Evolutionary conservation across 2,888 invertebrate genomes (phyloP).

Genomic region (Parnassius mnemosyne): DNA sequence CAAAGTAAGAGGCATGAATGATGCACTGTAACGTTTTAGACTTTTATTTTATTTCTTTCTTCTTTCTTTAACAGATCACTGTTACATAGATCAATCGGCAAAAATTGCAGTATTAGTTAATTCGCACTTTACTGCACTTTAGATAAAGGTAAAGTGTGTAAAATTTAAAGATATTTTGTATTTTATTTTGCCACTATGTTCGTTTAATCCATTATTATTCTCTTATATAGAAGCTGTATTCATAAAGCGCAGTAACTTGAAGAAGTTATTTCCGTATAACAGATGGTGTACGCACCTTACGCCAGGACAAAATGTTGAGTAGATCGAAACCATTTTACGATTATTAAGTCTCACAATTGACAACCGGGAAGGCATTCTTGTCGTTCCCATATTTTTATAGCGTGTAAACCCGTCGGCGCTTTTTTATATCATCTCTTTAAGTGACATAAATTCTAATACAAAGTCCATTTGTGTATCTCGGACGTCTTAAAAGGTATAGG

Average conservation of each 20-base stretch:
- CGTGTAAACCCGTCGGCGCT: slow-evolving; percentile 78
- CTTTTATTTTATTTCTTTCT: too few species aligned
- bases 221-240: too few species aligned
- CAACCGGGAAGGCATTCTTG: slow-evolving; percentile 75
- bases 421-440: slow-evolving; percentile 78
- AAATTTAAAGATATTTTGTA: too few species aligned
- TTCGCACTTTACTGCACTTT: too few species aligned
- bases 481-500: slow-evolving; percentile 78
- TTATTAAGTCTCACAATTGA: slow-evolving; percentile 77
- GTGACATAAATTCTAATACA: slow-evolving; percentile 81
- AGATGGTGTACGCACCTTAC: slow-evolving; percentile 14
- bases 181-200: too few species aligned
- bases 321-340: slow-evolving; percentile 77
- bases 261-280: slow-evolving; percentile 14
- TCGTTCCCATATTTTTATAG: slow-evolving; percentile 79
- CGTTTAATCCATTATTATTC: too few species aligned
- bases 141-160: too few species aligned
- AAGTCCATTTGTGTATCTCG: slow-evolving; percentile 80
- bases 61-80: too few species aligned
- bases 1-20: too few species aligned
- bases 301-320: slow-evolving; percentile 41
- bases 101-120: too few species aligned
- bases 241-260: background rate
- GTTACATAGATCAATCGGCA: too few species aligned
- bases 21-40: too few species aligned